phyloP scores from a whole-genome alignment of 2,888 invertebrate genomes.

The Ptilodon capucinus region DNA sequence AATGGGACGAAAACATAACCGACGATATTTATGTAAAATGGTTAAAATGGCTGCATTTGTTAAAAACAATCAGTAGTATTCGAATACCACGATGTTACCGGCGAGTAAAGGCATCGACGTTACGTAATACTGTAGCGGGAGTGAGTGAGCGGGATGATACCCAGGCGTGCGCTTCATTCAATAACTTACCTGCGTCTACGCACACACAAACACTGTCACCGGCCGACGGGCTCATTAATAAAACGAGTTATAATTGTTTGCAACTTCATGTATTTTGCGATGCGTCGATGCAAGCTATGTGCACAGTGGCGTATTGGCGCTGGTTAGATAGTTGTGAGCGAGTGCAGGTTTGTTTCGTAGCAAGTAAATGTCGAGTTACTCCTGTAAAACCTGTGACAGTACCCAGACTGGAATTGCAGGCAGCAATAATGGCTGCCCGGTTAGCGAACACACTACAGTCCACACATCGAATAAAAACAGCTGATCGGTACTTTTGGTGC shows the following conservation, averaged over 20 bases:
- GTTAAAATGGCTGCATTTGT: not conserved
- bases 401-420: constrained; percentile 3
- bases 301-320: constrained; percentile 2
- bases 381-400: constrained; percentile 2
- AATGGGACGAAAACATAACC: constrained; percentile 1
- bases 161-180: too few species aligned
- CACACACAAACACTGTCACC: not conserved
- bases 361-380: constrained; percentile 4
- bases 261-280: constrained; percentile 2
- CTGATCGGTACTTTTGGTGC: constrained; percentile 13
- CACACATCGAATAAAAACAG: constrained; percentile 1
- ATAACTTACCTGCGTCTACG: too few species aligned
- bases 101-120: too few species aligned
- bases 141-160: too few species aligned
- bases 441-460: not conserved
- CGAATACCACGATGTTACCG: not conserved
- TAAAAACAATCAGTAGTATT: not conserved
- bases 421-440: not conserved
- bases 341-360: not conserved
- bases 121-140: too few species aligned
- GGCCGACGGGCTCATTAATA: too few species aligned
- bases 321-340: constrained; percentile 1
- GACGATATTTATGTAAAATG: not conserved
- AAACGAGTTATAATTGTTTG: too few species aligned
- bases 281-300: constrained; percentile 1